Percentiles rank a stretch among this genome's conserved stretches.
phyloP scores from a whole-genome alignment of 2,888 invertebrate genomes.

The Brenthis hecate region DNA sequence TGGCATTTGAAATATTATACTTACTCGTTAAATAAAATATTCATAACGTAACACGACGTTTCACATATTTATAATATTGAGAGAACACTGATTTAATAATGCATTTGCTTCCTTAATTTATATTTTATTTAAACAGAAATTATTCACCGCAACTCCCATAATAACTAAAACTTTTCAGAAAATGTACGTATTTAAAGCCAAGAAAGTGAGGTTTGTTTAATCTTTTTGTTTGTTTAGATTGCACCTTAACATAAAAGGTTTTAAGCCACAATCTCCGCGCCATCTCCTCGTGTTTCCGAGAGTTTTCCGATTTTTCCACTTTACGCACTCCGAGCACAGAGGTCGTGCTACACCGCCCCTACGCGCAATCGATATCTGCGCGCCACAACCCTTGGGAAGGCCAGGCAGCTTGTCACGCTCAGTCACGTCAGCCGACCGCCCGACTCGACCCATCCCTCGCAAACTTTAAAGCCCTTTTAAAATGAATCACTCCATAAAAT shows the following conservation, averaged over 20 bases:
- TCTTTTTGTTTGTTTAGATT: not conserved
- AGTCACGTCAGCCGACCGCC: constrained; percentile 61
- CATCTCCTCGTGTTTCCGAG: constrained; percentile 60
- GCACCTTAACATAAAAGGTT: not conserved
- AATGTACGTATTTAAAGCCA: not conserved
- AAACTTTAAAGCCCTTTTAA: constrained; percentile 33
- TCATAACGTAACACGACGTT: too few relatives aligned
- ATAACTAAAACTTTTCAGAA: not conserved
- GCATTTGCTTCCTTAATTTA: too few relatives aligned
- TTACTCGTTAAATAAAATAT: too few relatives aligned
- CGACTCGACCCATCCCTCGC: constrained; percentile 51
- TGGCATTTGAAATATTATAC: too few relatives aligned
- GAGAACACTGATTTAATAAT: not conserved
- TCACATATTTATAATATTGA: too few relatives aligned
- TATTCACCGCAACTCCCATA: too few relatives aligned
- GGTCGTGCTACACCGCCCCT: constrained; percentile 58
- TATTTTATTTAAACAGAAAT: too few relatives aligned
- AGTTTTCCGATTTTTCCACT: constrained; percentile 60
- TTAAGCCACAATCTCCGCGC: constrained; percentile 51
- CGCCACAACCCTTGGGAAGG: constrained; percentile 51
- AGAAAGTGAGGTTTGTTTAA: not conserved
- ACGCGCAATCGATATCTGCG: constrained; percentile 75
- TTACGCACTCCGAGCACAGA: constrained; percentile 53
- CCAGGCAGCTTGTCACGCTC: constrained; percentile 64
- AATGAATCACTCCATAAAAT: constrained; percentile 50